These are phyloP conservation scores for Pemphredon lugubris DNA, from an alignment of 2,888 invertebrate genomes.

Conservation along the genomic window DNA sequence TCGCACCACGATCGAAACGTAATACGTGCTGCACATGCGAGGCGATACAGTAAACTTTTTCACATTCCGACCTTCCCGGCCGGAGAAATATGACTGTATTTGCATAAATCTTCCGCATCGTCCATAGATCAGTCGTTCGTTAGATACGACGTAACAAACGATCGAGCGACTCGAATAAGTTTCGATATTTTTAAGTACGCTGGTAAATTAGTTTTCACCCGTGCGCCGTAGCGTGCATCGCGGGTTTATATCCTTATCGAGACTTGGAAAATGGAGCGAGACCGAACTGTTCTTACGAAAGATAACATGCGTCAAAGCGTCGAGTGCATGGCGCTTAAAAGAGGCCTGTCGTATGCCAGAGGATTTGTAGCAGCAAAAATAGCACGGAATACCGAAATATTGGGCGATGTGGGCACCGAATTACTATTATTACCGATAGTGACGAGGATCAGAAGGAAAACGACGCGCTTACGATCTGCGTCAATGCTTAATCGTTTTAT, in stretches of 20 bases:
- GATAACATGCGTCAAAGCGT: background rate
- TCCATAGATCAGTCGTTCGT: too few species aligned
- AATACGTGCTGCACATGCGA: too few species aligned
- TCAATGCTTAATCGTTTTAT: background rate
- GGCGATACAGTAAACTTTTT: too few species aligned
- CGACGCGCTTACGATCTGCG: background rate
- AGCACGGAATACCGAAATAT: slow-evolving; percentile 33
- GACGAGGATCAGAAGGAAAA: slow-evolving; percentile 27
- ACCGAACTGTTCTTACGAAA: background rate
- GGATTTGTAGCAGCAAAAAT: slow-evolving; percentile 24
- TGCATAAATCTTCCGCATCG: too few species aligned
- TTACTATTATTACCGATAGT: slow-evolving; percentile 39
- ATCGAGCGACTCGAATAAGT: too few species aligned
- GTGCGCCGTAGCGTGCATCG: too few species aligned
- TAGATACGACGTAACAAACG: too few species aligned
- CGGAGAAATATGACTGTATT: too few species aligned
- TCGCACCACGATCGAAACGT: too few species aligned
- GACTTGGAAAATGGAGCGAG: background rate
- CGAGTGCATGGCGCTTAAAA: slow-evolving; percentile 9
- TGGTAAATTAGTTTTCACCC: too few species aligned
- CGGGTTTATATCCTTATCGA: slow-evolving; percentile 10
- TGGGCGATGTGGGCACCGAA: background rate
- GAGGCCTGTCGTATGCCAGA: slow-evolving; percentile 15
- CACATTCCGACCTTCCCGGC: too few species aligned
- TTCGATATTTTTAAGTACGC: too few species aligned